Evolutionary conservation across 1,140 invertebrate species (phyloP).

Genomic region (Uloborus diversus): DNA sequence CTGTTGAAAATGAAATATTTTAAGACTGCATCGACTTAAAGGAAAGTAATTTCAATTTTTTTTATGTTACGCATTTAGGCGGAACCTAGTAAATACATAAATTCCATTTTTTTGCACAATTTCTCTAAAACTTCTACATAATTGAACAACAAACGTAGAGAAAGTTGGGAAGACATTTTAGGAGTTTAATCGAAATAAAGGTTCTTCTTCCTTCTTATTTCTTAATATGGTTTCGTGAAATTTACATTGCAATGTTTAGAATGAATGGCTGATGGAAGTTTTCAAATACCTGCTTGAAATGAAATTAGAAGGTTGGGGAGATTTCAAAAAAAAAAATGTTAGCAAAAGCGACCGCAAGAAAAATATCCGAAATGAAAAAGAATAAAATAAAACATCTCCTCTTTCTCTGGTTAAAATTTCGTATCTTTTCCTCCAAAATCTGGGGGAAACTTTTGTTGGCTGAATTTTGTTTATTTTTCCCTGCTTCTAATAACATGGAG

Average conservation of each 20-base stretch:
- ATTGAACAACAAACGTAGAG: no score
- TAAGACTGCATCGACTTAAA: no score
- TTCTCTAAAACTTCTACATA: no score
- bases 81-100: no score
- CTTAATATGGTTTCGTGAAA: not conserved
- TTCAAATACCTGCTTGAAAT: constrained; percentile 14
- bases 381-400: not conserved
- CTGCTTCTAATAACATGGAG: not conserved
- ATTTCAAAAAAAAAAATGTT: constrained; percentile 16
- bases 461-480: constrained; percentile 23
- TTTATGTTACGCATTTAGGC: no score
- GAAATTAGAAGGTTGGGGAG: constrained; percentile 12
- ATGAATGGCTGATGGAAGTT: not conserved
- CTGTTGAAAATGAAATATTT: no score
- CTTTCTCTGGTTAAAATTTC: not conserved
- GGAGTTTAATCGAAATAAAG: constrained; percentile 15
- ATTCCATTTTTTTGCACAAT: no score
- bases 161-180: no score
- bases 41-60: no score
- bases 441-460: not conserved
- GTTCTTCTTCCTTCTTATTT: not conserved
- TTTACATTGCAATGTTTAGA: not conserved
- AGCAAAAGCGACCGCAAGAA: not conserved
- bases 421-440: not conserved
- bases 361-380: not conserved